Conservation (phyloP, 2,888 invertebrate species). For the Caenorhabditis zanzibari region DNA sequence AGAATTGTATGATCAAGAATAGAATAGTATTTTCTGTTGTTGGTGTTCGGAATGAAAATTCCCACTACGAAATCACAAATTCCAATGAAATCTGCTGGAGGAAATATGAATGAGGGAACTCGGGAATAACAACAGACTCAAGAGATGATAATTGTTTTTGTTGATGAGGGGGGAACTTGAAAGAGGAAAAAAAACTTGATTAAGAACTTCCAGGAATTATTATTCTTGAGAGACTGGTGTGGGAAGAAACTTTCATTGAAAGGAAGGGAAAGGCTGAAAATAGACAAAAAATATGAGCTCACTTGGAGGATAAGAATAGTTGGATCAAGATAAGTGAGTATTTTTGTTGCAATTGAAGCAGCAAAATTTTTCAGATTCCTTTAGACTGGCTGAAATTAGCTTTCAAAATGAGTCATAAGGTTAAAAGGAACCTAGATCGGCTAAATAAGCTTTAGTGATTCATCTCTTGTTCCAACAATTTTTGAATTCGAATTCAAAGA, state of each 20-base stretch:
- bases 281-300: background rate
- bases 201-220: slow-evolving; percentile 2
- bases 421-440: no score
- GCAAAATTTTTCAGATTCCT: no score
- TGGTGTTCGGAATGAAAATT: background rate
- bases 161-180: background rate
- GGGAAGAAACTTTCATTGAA: background rate
- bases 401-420: no score
- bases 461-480: no score
- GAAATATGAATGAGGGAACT: slow-evolving; percentile 8
- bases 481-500: no score
- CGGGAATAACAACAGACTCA: slow-evolving; percentile 24
- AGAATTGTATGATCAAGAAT: slow-evolving; percentile 31
- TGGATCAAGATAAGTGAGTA: background rate
- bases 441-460: no score
- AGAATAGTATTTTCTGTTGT: background rate
- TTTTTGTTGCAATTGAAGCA: no score
- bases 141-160: slow-evolving; percentile 38
- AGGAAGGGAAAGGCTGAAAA: background rate
- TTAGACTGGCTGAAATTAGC: no score
- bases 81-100: slow-evolving; percentile 16
- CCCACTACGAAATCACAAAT: slow-evolving; percentile 18
- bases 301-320: background rate
- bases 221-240: background rate
- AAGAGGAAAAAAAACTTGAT: background rate